phyloP scores from a whole-genome alignment of 2,888 invertebrate species.

The Aelia acuminata region DNA sequence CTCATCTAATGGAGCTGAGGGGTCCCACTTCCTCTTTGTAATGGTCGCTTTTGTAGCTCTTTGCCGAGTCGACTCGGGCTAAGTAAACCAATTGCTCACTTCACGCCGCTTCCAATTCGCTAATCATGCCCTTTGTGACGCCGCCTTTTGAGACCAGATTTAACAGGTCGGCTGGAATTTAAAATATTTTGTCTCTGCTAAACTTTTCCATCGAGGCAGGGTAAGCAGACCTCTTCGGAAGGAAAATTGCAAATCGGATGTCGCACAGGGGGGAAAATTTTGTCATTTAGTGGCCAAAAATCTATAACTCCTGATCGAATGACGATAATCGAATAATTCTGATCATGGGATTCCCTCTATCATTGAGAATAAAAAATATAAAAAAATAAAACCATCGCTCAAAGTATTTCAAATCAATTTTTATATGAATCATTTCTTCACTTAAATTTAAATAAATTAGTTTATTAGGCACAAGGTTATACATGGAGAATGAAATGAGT shows the following conservation, averaged over 20 bases:
- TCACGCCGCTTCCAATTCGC: constrained; percentile 43
- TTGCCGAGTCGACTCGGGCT: neutral
- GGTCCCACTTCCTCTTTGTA: constrained; percentile 46
- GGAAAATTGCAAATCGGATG: neutral
- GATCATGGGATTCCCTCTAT: too few species aligned
- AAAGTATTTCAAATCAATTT: too few species aligned
- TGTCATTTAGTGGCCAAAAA: too few species aligned
- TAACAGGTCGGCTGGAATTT: constrained; percentile 9
- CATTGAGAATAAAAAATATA: too few species aligned
- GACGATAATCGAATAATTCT: too few species aligned
- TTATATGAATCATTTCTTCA: too few species aligned
- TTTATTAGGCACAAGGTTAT: too few species aligned
- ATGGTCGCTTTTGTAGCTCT: constrained; percentile 46
- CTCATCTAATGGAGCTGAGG: constrained; percentile 42
- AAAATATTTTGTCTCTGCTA: neutral
- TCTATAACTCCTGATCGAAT: too few species aligned
- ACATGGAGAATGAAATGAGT: too few species aligned
- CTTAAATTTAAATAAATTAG: too few species aligned
- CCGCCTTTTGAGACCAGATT: neutral
- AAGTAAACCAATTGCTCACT: constrained; percentile 47
- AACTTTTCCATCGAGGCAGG: neutral
- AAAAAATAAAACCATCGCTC: too few species aligned
- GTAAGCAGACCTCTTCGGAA: neutral
- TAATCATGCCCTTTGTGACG: constrained; percentile 23
- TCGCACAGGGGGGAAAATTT: too few species aligned